Conservation (phyloP, 1,140 invertebrate species). For the Meloidogyne chitwoodi region DNA sequence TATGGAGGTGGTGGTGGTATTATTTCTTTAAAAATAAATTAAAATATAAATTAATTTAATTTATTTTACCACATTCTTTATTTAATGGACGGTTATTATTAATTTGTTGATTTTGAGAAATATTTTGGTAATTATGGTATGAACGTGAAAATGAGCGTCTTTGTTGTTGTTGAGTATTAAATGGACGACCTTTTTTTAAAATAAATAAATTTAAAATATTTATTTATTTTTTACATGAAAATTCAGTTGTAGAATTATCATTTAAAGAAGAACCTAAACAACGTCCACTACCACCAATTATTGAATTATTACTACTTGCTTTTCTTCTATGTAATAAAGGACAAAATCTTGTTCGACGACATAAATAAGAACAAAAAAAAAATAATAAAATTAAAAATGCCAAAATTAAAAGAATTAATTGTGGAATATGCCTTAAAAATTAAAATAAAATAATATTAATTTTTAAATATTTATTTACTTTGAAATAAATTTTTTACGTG, state of each 20-base stretch:
- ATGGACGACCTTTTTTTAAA: background rate
- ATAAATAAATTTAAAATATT: background rate
- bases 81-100: background rate
- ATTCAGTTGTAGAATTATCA: constrained; percentile 10
- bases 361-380: constrained; percentile 7
- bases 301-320: background rate
- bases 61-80: background rate
- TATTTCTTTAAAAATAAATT: background rate
- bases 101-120: background rate
- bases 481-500: constrained; percentile 10
- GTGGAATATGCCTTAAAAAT: constrained; percentile 3
- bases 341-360: constrained; percentile 13
- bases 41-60: no score
- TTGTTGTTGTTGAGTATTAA: background rate
- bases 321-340: constrained; percentile 17
- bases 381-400: constrained; percentile 4
- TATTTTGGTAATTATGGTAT: background rate
- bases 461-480: background rate
- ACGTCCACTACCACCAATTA: background rate
- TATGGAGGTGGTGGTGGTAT: background rate
- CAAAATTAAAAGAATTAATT: constrained; percentile 3
- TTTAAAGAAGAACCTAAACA: background rate
- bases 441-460: background rate
- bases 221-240: background rate
- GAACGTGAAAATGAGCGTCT: background rate